Percentiles rank a stretch among this genome's conserved stretches.
phyloP scores from a whole-genome alignment of 2,113 vertebrate genomes.

The Heptranchias perlo region DNA sequence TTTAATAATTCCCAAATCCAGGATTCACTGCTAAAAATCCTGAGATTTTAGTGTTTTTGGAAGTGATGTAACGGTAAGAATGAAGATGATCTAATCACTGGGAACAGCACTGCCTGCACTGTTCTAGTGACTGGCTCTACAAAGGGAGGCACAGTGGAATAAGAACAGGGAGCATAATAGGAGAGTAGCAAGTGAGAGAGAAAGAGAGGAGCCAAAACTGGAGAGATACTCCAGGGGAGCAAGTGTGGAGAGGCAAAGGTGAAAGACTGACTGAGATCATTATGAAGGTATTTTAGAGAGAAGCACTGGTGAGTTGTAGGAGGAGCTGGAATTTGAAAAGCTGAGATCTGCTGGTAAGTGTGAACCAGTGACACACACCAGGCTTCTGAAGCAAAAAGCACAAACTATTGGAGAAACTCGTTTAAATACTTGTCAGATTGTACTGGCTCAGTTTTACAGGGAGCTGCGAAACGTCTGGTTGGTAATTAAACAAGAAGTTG shows the following conservation, averaged over 20 bases:
- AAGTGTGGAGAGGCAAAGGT: neutral
- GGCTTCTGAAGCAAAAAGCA: neutral
- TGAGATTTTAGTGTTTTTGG: neutral
- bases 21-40: neutral
- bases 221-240: neutral
- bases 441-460: neutral
- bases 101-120: neutral
- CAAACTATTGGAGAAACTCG: neutral
- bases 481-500: slow-evolving; percentile 5
- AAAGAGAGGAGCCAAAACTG: neutral
- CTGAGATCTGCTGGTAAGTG: neutral
- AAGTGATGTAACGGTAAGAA: neutral
- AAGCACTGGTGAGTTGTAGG: neutral
- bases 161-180: neutral
- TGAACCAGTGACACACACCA: neutral
- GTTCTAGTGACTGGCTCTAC: neutral
- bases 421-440: neutral
- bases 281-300: neutral
- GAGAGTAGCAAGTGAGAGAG: neutral
- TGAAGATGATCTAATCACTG: neutral
- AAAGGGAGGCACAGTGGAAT: neutral
- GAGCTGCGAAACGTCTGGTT: neutral
- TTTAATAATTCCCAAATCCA: neutral
- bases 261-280: neutral
- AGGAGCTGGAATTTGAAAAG: neutral